A percentile compares a stretch with the other conserved stretches of the same genome.
These are phyloP conservation scores for Aurelia coerulea DNA, from an alignment of 30 jellyfish, hydroid and myxozoan genomes.

Conservation along the genomic window DNA sequence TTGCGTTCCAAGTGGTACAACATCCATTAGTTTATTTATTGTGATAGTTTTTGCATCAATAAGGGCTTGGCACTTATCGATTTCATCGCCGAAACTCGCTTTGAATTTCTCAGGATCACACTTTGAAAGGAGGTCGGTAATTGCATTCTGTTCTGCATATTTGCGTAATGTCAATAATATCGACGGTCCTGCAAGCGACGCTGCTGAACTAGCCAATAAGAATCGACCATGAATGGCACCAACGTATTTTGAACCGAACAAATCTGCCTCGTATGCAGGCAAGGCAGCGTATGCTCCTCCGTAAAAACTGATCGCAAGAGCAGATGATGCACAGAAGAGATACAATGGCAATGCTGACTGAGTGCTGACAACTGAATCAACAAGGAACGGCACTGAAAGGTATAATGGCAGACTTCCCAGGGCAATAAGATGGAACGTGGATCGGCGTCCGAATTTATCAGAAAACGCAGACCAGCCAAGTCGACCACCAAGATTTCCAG, in stretches of 20 bases:
- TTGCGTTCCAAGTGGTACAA: constrained; percentile 61
- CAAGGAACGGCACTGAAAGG: constrained; percentile 60
- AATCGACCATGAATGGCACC: constrained; percentile 76
- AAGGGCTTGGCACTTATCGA: constrained; percentile 56
- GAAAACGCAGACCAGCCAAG: constrained; percentile 83
- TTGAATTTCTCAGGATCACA: constrained; percentile 58
- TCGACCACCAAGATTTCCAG: constrained; percentile 79
- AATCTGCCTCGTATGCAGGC: constrained; percentile 76
- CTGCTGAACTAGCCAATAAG: constrained; percentile 71
- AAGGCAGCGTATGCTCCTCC: constrained; percentile 76
- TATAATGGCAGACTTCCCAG: constrained; percentile 68
- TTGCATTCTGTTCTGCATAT: constrained; percentile 65
- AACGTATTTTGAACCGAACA: constrained; percentile 71
- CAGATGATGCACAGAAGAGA: constrained; percentile 65
- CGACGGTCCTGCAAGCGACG: constrained; percentile 76
- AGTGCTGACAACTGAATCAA: constrained; percentile 69
- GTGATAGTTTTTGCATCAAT: constrained; percentile 73
- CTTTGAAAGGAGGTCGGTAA: constrained; percentile 56
- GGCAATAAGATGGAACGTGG: constrained; percentile 56
- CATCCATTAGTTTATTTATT: constrained; percentile 58
- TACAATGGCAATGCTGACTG: constrained; percentile 60
- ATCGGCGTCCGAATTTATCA: constrained; percentile 70
- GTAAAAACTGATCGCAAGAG: constrained; percentile 69
- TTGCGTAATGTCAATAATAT: constrained; percentile 58
- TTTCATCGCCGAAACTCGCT: constrained; percentile 57